Percentiles rank a stretch among this genome's conserved stretches.
Conservation (phyloP, 2,888 invertebrate species). For the Nemurella pictetii region DNA sequence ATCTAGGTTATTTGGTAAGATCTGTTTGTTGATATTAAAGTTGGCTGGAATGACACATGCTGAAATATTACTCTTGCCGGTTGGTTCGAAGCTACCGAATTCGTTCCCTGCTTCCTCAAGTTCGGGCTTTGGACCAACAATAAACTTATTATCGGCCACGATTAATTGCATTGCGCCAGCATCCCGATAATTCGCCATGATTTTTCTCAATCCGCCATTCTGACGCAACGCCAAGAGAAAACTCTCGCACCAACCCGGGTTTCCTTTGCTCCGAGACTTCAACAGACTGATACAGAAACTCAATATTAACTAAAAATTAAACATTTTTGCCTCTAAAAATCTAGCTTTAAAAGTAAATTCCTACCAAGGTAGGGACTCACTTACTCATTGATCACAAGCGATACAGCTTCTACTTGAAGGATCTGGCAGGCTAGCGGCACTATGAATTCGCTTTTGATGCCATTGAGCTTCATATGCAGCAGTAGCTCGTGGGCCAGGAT, state of each 20-base stretch:
- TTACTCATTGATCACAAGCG: constrained; percentile 57
- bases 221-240: constrained; percentile 31
- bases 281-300: constrained; percentile 11
- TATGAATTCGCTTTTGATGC: constrained; percentile 49
- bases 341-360: not conserved
- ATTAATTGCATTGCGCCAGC: not conserved
- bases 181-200: not conserved
- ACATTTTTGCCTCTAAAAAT: no score
- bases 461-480: not conserved
- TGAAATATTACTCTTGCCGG: not conserved
- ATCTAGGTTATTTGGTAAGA: constrained; percentile 5
- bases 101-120: not conserved
- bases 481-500: not conserved
- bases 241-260: constrained; percentile 44
- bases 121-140: not conserved
- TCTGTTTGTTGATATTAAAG: not conserved
- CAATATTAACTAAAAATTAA: not conserved
- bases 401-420: constrained; percentile 61
- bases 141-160: not conserved
- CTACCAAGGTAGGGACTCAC: constrained; percentile 43
- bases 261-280: constrained; percentile 37
- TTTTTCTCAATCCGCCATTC: constrained; percentile 23
- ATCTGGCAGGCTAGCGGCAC: constrained; percentile 63
- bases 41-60: not conserved
- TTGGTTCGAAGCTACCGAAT: not conserved